Evolutionary conservation across 2,113 vertebrate species (phyloP).

Genomic region (Anas platyrhynchos): DNA sequence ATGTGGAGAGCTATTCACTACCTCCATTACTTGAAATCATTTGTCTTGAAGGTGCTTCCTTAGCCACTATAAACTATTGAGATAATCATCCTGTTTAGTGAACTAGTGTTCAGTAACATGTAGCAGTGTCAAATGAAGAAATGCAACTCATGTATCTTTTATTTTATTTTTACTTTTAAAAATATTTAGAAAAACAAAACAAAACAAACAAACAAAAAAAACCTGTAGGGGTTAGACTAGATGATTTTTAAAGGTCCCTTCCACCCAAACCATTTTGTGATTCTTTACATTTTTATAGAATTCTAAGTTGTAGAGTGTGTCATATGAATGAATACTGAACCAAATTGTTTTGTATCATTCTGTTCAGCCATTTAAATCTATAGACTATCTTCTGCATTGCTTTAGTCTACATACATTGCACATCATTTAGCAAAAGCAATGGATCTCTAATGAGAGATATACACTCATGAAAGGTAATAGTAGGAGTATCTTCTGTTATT

Average conservation of each 20-base stretch:
- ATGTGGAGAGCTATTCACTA: neutral
- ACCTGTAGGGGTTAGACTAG: too few relatives aligned
- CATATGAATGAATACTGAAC: neutral
- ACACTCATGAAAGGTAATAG: neutral
- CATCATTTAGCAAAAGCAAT: rapidly evolving
- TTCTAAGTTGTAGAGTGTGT: neutral
- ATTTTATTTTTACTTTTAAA: neutral
- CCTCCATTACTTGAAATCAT: neutral
- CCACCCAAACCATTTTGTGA: too few relatives aligned
- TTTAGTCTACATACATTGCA: neutral
- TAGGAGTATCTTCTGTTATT: neutral
- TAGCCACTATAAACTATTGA: neutral
- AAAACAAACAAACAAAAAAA: too few relatives aligned
- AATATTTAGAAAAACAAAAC: too few relatives aligned
- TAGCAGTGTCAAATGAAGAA: neutral
- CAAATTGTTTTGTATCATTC: neutral
- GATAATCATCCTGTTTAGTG: neutral
- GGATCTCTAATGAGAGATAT: neutral
- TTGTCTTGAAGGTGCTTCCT: neutral
- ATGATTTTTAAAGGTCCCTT: neutral
- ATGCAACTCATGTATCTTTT: neutral
- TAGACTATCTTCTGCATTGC: neutral
- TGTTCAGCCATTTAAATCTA: neutral
- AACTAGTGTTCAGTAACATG: neutral
- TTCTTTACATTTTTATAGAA: neutral